These are phyloP conservation scores for Ashinkailepas kermadecensis DNA, from an alignment of 2,888 invertebrate genomes.

Conservation along the genomic window DNA sequence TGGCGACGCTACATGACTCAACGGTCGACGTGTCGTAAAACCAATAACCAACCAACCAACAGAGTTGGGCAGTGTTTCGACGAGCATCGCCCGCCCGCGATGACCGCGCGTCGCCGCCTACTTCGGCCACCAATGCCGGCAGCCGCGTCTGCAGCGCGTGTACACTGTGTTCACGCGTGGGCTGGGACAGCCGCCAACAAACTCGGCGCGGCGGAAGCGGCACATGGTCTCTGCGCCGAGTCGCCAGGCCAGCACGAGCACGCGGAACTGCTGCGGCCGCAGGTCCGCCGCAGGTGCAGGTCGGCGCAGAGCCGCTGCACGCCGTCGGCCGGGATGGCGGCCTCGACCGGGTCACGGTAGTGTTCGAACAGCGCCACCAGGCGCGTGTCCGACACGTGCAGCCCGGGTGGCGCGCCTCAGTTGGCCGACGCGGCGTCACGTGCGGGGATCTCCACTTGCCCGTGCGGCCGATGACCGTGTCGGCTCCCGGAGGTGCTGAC, in stretches of 20 bases:
- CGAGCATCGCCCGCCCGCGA: too few relatives aligned
- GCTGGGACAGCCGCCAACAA: conserved; percentile 56
- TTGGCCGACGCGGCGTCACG: background rate
- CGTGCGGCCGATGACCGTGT: background rate
- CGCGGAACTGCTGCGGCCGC: conserved; percentile 62
- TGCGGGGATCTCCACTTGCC: background rate
- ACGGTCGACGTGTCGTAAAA: too few relatives aligned
- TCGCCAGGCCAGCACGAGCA: conserved; percentile 87
- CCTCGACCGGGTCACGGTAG: conserved; percentile 77
- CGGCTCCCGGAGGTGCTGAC: background rate
- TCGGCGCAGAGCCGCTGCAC: conserved; percentile 86
- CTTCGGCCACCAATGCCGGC: conserved; percentile 71
- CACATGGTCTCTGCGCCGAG: conserved; percentile 93
- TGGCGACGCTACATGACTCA: too few relatives aligned
- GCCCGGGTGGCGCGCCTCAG: background rate
- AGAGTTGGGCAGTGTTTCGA: too few relatives aligned
- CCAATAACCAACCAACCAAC: too few relatives aligned
- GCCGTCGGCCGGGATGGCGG: conserved; percentile 82
- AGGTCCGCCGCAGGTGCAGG: conserved; percentile 70
- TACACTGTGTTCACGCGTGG: conserved; percentile 33
- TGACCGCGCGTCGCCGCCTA: conserved; percentile 42
- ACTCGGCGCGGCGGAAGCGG: conserved; percentile 79
- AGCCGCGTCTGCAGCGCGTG: conserved; percentile 51
- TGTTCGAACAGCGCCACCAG: conserved; percentile 59
- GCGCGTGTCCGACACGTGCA: background rate